These are phyloP conservation scores for Desmodus rotundus DNA, from an alignment of 2,113 vertebrate genomes.

Conservation along the genomic window DNA sequence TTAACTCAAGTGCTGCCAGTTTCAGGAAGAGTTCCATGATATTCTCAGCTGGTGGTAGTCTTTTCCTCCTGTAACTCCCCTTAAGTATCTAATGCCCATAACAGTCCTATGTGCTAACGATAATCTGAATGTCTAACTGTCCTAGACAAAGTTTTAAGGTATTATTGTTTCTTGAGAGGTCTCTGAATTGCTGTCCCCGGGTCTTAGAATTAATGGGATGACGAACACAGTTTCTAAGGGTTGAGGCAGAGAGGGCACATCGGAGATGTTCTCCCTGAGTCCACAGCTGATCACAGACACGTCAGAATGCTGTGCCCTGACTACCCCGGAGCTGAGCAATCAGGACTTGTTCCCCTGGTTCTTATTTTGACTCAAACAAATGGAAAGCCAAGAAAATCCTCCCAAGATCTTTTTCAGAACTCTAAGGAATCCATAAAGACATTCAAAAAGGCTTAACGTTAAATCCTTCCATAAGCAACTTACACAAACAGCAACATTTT, in stretches of 20 bases:
- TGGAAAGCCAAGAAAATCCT: slow-evolving; percentile 38
- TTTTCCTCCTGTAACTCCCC: neutral
- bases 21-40: neutral
- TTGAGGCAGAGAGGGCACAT: neutral
- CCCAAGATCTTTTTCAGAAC: neutral
- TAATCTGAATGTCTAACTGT: neutral
- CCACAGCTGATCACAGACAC: neutral
- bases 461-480: slow-evolving; percentile 50
- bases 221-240: neutral
- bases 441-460: slow-evolving; percentile 32
- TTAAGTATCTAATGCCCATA: neutral
- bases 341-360: neutral
- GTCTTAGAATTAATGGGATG: neutral
- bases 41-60: neutral
- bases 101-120: neutral
- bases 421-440: slow-evolving; percentile 31
- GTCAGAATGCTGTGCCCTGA: neutral
- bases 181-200: neutral
- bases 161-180: neutral
- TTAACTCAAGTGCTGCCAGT: neutral
- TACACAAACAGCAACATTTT: slow-evolving; percentile 32
- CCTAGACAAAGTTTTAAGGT: neutral
- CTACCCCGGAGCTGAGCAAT: neutral
- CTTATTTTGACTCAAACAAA: slow-evolving; percentile 33
- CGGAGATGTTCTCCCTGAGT: neutral